Evolutionary conservation across 2,113 vertebrate genomes (phyloP).

Genomic region (Plecotus auritus): DNA sequence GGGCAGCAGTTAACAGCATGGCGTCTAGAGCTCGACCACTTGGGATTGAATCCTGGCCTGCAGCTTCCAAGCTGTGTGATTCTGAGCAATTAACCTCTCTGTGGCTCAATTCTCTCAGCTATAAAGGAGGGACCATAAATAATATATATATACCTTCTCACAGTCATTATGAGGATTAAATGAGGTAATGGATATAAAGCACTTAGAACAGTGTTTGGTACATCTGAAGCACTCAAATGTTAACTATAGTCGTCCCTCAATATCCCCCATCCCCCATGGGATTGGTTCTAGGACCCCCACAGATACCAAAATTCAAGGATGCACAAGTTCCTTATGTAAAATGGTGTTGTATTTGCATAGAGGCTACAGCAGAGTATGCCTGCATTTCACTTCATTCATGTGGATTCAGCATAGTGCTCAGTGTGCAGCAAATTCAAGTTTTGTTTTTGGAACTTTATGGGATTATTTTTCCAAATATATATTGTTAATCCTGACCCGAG

Average conservation of each 20-base stretch:
- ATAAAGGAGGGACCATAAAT: neutral
- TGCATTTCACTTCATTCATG: neutral
- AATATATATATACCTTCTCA: neutral
- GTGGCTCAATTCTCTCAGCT: neutral
- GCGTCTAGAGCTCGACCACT: neutral
- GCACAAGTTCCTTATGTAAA: neutral
- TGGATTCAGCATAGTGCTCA: neutral
- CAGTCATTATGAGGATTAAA: neutral
- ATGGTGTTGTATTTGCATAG: neutral
- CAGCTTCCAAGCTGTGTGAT: neutral
- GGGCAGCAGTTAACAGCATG: neutral
- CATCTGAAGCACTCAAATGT: neutral
- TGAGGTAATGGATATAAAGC: neutral
- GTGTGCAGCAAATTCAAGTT: neutral
- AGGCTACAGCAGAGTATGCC: neutral
- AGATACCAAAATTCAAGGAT: neutral
- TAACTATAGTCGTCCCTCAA: neutral
- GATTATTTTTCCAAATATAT: neutral
- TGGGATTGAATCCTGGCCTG: neutral
- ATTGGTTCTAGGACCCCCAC: neutral
- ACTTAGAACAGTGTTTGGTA: neutral
- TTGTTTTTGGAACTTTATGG: neutral
- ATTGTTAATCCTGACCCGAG: too few relatives aligned
- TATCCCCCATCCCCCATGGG: neutral
- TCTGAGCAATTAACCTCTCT: neutral